Base-by-base conservation (phyloP, 2,888 invertebrate genomes). In the Heliothis peltigera region DNA sequence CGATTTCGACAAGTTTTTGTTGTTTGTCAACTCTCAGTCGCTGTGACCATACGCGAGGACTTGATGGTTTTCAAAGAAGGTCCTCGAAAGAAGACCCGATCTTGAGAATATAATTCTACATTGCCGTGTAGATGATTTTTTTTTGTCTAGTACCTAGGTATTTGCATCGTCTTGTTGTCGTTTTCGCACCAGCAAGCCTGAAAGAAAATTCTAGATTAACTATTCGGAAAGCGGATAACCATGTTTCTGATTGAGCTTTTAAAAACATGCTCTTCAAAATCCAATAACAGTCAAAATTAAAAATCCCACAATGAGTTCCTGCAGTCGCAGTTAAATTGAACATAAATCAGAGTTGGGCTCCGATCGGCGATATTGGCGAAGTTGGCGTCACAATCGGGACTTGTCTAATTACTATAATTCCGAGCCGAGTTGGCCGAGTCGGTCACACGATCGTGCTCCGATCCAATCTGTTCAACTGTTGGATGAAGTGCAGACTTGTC, bases 291-390 rank as follows among this genome's bases (percentile, higher is more conserved):
- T 43, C 0, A 17, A 32, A 44, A 2, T 5, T 4, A 42, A 35
- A 46, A 25, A 15, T 22, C 1, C 6, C 22, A 12, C 19, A n/a
- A 32, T 18, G 7, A 21, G 39, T 54, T 15, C 19, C 42, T 49
- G 19, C 19, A 15, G 22, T 10, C 52, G 64, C 60, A 57, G 65
- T 75, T 73, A 70, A 69, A 49, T 79, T 15, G 63, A 48, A 60
- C 79, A 83, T 84, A 84, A 85, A 86, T 84, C 84, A 73, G 58
- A 22, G 64, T 67, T 64, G 59, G 43, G 55, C 54, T 68, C 52
- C 66, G 75, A 72, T 75, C 72, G 49, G 44, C 56, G 76, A 80
- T 77, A 83, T 82, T 80, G 67, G 63, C 49, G 67, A 81, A 80
- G 73, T 79, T 80, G 47, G 44, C 28, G 49, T 62, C 73, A 68